phyloP scores from a whole-genome alignment of 2,797 vertebrate species.

The Gymnocypris eckloni region DNA sequence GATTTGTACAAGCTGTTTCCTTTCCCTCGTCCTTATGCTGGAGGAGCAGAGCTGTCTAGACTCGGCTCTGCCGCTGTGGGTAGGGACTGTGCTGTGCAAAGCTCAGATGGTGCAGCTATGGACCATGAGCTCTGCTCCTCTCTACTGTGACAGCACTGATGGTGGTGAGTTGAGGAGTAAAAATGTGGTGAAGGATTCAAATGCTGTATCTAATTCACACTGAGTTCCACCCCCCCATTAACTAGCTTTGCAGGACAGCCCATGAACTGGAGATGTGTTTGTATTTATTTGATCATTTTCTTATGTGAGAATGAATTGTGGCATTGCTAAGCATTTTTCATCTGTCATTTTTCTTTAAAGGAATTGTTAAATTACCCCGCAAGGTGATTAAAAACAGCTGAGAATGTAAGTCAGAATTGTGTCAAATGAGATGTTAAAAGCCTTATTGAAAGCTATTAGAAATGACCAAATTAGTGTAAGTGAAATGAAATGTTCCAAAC shows the following conservation, averaged over 20 bases:
- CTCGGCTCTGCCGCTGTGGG: slow-evolving; percentile 3
- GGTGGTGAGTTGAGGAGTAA: slow-evolving; percentile 6
- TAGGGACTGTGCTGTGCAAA: slow-evolving; percentile 26
- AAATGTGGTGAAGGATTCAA: slow-evolving; percentile 17
- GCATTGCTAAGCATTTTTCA: neutral
- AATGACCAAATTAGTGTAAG: neutral
- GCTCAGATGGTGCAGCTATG: slow-evolving; percentile 24
- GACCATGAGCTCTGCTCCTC: neutral
- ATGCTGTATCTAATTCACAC: neutral
- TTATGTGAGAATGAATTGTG: neutral
- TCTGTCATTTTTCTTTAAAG: neutral
- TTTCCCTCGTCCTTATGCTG: slow-evolving; percentile 41
- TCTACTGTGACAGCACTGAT: slow-evolving; percentile 13
- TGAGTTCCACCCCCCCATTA: neutral
- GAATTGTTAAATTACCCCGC: neutral
- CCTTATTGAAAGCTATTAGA: neutral
- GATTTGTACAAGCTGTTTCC: slow-evolving; percentile 48
- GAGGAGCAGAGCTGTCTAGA: slow-evolving; percentile 41
- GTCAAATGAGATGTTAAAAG: neutral
- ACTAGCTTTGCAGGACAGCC: neutral
- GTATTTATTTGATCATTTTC: neutral
- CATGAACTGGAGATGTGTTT: neutral
- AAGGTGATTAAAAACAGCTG: neutral
- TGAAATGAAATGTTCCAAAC: neutral
- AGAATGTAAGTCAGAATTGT: neutral